phyloP scores from a whole-genome alignment of 2,113 vertebrate species.

The Anolis sagrei region DNA sequence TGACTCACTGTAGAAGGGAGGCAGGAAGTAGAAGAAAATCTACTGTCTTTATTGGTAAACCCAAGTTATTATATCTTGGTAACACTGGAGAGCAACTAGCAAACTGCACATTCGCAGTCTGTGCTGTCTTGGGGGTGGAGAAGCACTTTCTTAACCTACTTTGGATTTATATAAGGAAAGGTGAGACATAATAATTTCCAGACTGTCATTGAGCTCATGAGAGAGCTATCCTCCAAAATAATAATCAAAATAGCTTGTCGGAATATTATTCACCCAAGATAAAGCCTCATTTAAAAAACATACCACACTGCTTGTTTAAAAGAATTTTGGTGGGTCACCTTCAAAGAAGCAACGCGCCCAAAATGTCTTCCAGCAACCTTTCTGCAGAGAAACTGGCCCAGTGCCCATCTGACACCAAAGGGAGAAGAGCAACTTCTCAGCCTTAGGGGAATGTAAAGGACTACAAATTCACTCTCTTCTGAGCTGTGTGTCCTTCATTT shows the following conservation, averaged over 20 bases:
- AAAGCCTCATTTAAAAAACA: neutral
- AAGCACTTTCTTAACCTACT: neutral
- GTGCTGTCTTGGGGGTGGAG: neutral
- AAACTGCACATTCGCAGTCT: neutral
- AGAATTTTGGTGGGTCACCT: neutral
- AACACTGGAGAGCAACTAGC: neutral
- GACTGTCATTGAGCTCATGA: neutral
- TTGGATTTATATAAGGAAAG: neutral
- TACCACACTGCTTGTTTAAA: neutral
- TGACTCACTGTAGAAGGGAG: neutral
- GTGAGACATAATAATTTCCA: neutral
- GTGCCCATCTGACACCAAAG: neutral
- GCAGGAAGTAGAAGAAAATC: neutral
- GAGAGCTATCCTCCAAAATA: neutral
- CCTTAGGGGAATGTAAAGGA: neutral
- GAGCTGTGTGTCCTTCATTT: neutral
- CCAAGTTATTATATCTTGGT: neutral
- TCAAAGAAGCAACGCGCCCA: conserved; percentile 1
- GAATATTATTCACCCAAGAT: neutral
- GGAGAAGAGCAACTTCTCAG: neutral
- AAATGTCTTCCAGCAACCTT: neutral
- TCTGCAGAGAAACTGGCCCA: conserved; percentile 2
- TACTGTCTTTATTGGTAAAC: neutral
- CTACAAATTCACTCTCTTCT: conserved; percentile 3
- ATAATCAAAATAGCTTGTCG: neutral